A percentile compares a stretch with the other conserved stretches of the same genome.
These are phyloP conservation scores for Cisticola juncidis DNA, from an alignment of 2,113 vertebrate species.

Conservation along the genomic window DNA sequence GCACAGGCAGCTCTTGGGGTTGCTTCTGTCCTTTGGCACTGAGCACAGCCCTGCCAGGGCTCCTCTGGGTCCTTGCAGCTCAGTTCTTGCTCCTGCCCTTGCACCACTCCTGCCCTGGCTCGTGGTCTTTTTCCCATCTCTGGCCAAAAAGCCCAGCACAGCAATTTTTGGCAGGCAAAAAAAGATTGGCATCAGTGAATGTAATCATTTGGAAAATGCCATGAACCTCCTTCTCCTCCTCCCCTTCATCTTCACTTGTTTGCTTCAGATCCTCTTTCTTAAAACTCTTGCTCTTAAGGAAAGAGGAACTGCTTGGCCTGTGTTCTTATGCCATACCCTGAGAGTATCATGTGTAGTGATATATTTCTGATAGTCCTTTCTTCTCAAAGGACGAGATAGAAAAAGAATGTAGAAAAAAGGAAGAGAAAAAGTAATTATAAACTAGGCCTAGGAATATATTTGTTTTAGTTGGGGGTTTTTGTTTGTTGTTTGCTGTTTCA, in stretches of 20 bases:
- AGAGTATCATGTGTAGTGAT: neutral
- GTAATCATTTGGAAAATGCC: neutral
- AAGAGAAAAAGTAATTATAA: neutral
- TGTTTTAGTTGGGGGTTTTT: rapidly evolving
- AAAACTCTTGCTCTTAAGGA: neutral
- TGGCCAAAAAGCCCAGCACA: neutral
- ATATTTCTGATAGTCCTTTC: neutral
- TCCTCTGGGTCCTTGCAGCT: neutral
- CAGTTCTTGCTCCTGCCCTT: neutral
- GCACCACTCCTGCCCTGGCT: neutral
- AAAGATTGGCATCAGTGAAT: neutral
- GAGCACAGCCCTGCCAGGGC: neutral
- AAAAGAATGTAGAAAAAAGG: neutral
- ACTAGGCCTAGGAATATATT: neutral
- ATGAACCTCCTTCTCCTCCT: neutral
- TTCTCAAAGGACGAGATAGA: neutral
- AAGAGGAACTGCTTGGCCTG: neutral
- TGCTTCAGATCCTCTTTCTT: neutral
- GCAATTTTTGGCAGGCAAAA: neutral
- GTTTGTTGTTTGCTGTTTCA: neutral
- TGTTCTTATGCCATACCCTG: neutral
- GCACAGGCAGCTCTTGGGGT: neutral
- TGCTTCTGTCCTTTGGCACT: neutral
- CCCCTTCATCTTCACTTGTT: neutral
- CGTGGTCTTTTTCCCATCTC: rapidly evolving